Conservation (phyloP, 2,797 vertebrate species). For the Helostoma temminkii region DNA sequence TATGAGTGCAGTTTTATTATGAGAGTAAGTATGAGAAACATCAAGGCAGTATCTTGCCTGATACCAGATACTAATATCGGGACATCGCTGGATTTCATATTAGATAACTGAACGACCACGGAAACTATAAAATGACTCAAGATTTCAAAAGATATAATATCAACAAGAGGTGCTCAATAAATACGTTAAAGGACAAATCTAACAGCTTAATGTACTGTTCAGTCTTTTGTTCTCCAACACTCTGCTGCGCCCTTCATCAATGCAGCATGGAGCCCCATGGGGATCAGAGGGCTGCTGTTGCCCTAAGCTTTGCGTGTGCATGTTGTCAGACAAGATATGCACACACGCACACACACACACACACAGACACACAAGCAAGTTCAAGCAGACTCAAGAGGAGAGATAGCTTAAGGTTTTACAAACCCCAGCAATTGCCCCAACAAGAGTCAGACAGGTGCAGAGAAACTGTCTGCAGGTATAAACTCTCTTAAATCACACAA, state of each 20-base stretch:
- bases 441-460: slow-evolving; percentile 28
- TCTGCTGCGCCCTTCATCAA: slow-evolving; percentile 21
- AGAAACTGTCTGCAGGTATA: slow-evolving; percentile 36
- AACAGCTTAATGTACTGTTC: slow-evolving; percentile 13
- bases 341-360: not conserved
- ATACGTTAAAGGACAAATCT: slow-evolving; percentile 3
- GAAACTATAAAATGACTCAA: not conserved
- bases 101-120: too few relatives aligned
- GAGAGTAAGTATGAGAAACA: too few relatives aligned
- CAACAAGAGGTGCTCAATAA: slow-evolving; percentile 1
- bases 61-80: too few relatives aligned
- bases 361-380: not conserved
- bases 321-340: slow-evolving; percentile 12
- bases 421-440: slow-evolving; percentile 34
- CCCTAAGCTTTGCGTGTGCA: slow-evolving; percentile 43
- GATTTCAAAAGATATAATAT: not conserved
- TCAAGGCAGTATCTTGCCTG: too few relatives aligned
- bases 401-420: slow-evolving; percentile 18
- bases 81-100: too few relatives aligned
- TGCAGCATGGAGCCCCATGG: slow-evolving; percentile 16
- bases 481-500: slow-evolving; percentile 11
- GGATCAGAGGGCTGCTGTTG: slow-evolving; percentile 38
- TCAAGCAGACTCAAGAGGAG: slow-evolving; percentile 23
- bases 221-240: slow-evolving; percentile 50
- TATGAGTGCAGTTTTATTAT: too few relatives aligned